Evolutionary conservation across 2,113 vertebrate species (phyloP).

Genomic region (Morphnarchus princeps): DNA sequence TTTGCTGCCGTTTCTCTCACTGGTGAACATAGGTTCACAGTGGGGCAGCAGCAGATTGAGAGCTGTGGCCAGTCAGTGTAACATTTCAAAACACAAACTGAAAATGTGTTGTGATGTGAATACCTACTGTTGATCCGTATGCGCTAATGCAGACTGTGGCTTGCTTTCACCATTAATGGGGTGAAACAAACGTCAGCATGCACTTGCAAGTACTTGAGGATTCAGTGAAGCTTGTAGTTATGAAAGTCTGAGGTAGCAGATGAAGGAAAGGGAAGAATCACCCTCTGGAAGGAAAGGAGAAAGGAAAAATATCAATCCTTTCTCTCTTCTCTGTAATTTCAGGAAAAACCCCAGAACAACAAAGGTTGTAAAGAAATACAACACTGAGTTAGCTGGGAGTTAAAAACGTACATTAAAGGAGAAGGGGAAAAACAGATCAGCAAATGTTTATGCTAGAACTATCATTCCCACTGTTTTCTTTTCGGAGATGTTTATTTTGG

Average conservation of each 20-base stretch:
- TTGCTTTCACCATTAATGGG: slow-evolving; percentile 24
- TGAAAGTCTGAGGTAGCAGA: background rate
- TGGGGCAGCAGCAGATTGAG: background rate
- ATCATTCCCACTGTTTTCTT: background rate
- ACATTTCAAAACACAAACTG: slow-evolving; percentile 33
- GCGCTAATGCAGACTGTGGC: background rate
- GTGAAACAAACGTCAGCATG: slow-evolving; percentile 19
- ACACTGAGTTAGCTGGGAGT: background rate
- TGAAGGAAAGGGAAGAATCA: slow-evolving; percentile 7
- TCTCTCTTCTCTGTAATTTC: background rate
- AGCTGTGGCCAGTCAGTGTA: slow-evolving; percentile 11
- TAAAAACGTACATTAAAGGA: background rate
- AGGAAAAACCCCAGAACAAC: background rate
- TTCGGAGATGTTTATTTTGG: background rate
- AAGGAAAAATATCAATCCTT: background rate
- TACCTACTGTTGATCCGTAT: background rate
- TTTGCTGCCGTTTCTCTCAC: background rate
- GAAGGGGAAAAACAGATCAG: background rate
- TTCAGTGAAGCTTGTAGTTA: slow-evolving; percentile 33
- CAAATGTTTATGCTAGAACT: background rate
- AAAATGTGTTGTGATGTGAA: slow-evolving; percentile 55
- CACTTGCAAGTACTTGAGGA: slow-evolving; percentile 1
- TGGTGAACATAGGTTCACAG: background rate
- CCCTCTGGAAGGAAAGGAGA: background rate
- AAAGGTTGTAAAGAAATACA: background rate